phyloP scores from a whole-genome alignment of 92 coral and sea anemone species.

The Siderastrea radians region DNA sequence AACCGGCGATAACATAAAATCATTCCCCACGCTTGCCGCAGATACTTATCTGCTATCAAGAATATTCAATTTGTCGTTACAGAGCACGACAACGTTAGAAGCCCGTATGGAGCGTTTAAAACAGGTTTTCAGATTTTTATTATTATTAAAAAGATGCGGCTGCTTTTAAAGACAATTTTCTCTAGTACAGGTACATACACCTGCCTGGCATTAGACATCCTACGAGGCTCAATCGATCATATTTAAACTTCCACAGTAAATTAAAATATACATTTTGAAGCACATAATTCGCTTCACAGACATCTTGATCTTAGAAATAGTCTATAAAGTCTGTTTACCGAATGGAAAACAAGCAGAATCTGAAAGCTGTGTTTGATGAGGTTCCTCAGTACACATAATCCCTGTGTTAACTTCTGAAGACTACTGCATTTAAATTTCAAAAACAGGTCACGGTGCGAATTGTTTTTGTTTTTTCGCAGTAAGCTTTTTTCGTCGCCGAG shows the following conservation, averaged over 20 bases:
- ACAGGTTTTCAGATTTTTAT: background rate
- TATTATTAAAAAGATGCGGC: background rate
- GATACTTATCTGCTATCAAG: conserved; percentile 5
- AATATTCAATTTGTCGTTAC: background rate
- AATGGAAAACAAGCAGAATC: conserved; percentile 26
- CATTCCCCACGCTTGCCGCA: background rate
- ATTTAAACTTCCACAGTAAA: background rate
- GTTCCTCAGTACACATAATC: conserved; percentile 1
- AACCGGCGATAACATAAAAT: background rate
- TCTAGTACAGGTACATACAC: background rate
- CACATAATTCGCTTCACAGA: conserved; percentile 20
- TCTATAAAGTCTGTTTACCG: conserved; percentile 27
- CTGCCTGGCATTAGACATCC: background rate
- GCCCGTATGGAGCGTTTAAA: background rate
- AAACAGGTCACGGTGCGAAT: background rate
- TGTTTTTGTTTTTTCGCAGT: background rate
- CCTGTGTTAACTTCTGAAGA: conserved; percentile 7
- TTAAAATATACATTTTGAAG: conserved; percentile 32
- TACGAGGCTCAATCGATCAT: background rate
- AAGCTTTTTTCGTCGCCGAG: background rate
- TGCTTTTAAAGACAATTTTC: background rate
- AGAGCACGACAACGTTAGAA: background rate
- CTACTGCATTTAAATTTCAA: conserved; percentile 17
- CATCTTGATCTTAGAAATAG: conserved; percentile 24
- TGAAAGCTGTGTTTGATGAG: conserved; percentile 35